Evolutionary conservation across 2,797 vertebrate species (phyloP).

Genomic region (Philypnodon macrostomus): DNA sequence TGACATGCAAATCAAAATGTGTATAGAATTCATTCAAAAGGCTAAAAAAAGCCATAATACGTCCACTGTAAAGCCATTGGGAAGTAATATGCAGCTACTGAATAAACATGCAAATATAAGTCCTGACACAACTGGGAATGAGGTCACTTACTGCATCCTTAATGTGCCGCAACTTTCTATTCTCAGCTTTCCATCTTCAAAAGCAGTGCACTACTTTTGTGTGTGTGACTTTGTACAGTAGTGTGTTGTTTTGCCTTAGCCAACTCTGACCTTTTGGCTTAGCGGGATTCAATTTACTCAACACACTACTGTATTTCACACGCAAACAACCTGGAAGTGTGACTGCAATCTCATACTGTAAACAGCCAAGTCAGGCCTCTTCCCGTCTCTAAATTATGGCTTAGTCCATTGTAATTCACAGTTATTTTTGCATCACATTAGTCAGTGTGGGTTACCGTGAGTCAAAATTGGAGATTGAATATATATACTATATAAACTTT

Average conservation of each 20-base stretch:
- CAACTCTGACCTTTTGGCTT: conserved; percentile 4
- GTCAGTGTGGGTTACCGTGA: conserved; percentile 21
- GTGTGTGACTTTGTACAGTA: not conserved
- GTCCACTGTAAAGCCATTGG: not conserved
- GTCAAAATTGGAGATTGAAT: conserved; percentile 31
- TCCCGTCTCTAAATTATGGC: conserved; percentile 33
- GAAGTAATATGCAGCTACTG: no score
- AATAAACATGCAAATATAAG: not conserved
- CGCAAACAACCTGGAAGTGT: not conserved
- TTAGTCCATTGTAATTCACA: conserved; percentile 17
- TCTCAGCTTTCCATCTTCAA: not conserved
- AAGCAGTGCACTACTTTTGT: not conserved
- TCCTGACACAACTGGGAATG: not conserved
- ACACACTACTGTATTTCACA: conserved; percentile 3
- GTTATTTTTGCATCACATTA: conserved; percentile 29
- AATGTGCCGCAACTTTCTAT: not conserved
- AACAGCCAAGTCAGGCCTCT: conserved; percentile 11
- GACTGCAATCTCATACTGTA: not conserved
- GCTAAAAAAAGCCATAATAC: no score
- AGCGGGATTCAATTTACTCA: conserved; percentile 3
- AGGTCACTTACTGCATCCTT: conserved; percentile 2
- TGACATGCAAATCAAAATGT: no score
- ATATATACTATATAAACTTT: no score
- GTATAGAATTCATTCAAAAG: no score
- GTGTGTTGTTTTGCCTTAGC: not conserved